phyloP scores from a whole-genome alignment of 2,888 invertebrate genomes.

The Strigamia transsilvanica region DNA sequence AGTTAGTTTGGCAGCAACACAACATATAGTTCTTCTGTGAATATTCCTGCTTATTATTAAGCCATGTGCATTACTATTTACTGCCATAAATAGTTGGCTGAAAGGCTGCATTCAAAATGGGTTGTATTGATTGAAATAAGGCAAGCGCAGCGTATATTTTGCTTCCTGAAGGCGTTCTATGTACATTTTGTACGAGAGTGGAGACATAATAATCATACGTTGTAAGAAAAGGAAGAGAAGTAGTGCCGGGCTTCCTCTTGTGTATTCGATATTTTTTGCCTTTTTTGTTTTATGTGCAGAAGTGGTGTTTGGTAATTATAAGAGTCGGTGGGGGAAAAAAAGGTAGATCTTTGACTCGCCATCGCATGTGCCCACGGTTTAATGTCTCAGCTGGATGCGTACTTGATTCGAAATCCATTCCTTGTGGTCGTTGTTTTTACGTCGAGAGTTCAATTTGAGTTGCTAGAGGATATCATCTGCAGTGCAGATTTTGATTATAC shows the following conservation, averaged over 20 bases:
- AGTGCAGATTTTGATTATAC: constrained; percentile 18
- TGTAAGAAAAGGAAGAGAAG: not conserved
- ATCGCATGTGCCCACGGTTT: constrained; percentile 20
- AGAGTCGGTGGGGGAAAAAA: not conserved
- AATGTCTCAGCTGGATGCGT: constrained; percentile 16
- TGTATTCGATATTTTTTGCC: not conserved
- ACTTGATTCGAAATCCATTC: constrained; percentile 43
- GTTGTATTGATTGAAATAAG: constrained; percentile 40
- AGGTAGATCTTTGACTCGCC: not conserved
- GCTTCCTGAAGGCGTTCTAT: constrained; percentile 33
- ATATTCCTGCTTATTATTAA: constrained; percentile 24
- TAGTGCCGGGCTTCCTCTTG: not conserved
- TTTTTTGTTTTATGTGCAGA: not conserved
- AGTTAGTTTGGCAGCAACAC: not conserved
- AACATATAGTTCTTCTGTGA: not conserved
- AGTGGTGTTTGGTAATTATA: constrained; percentile 16
- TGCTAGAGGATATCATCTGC: constrained; percentile 29
- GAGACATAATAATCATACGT: constrained; percentile 26
- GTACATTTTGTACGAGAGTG: not conserved
- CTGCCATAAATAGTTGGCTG: constrained; percentile 31
- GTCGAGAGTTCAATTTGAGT: not conserved
- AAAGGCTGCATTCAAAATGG: constrained; percentile 24
- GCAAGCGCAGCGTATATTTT: not conserved
- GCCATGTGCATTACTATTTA: constrained; percentile 6
- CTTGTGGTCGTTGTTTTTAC: constrained; percentile 46